Evolutionary conservation across 1,140 invertebrate species (phyloP).

Genomic region (Brachionus koreanus): DNA sequence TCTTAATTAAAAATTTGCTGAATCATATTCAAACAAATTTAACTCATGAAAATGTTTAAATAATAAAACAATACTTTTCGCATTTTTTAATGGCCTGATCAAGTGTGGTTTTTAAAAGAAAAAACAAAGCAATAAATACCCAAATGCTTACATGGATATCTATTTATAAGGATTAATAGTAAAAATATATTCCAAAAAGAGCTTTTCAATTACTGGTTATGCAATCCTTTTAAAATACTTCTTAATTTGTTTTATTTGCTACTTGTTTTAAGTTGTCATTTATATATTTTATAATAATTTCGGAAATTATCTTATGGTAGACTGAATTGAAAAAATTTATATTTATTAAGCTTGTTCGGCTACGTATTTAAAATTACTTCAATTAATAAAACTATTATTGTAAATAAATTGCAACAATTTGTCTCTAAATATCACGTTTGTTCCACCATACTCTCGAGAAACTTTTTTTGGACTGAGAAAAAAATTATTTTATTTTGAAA

Average conservation of each 20-base stretch:
- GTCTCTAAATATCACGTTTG: background rate
- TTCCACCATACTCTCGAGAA: background rate
- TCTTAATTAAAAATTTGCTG: background rate
- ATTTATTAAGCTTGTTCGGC: background rate
- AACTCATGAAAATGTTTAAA: background rate
- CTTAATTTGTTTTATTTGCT: background rate
- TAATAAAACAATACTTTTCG: background rate
- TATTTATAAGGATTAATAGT: background rate
- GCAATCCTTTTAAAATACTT: background rate
- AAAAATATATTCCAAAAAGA: background rate
- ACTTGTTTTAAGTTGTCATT: background rate
- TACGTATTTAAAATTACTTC: background rate
- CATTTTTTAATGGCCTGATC: background rate
- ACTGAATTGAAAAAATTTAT: background rate
- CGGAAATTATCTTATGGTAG: background rate
- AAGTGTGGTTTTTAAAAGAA: background rate
- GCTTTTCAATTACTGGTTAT: background rate
- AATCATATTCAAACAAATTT: background rate
- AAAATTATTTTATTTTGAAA: conserved; percentile 24
- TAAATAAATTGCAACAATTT: background rate
- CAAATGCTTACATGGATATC: background rate
- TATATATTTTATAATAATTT: background rate
- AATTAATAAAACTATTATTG: background rate
- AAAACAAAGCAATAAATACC: background rate
- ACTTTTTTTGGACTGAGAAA: background rate